These are phyloP conservation scores for Megalopta genalis DNA, from an alignment of 1,140 invertebrate genomes.

Conservation along the genomic window DNA sequence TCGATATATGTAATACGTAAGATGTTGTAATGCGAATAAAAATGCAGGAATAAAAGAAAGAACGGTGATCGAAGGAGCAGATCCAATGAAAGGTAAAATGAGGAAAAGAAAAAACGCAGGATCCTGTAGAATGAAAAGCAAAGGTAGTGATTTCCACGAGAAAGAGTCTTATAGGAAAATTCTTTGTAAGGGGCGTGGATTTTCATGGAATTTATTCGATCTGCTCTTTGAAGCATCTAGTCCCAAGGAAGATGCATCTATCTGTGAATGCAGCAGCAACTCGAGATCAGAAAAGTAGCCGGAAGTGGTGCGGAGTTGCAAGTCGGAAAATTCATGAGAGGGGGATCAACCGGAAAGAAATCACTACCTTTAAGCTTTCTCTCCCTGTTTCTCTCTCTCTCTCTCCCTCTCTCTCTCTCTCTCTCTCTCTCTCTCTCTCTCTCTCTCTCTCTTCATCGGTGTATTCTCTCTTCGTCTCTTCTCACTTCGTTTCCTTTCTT, in stretches of 20 bases:
- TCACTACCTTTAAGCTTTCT: constrained; percentile 47
- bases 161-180: constrained; percentile 42
- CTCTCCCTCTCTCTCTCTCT: not conserved
- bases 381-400: not conserved
- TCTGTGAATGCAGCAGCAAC: constrained; percentile 16
- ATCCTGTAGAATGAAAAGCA: constrained; percentile 12
- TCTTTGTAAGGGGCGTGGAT: constrained; percentile 32
- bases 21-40: not conserved
- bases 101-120: not conserved
- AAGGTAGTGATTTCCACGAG: not conserved
- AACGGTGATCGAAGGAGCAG: not conserved
- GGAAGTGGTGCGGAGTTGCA: constrained; percentile 53
- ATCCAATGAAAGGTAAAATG: constrained; percentile 26
- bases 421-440: not conserved
- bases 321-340: constrained; percentile 60
- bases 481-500: not conserved
- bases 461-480: not conserved
- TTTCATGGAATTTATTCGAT: constrained; percentile 46
- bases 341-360: constrained; percentile 56
- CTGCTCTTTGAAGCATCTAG: constrained; percentile 26
- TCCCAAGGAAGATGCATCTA: constrained; percentile 9
- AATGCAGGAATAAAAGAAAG: not conserved
- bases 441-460: not conserved
- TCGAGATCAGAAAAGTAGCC: constrained; percentile 59
- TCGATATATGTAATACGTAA: not conserved